Evolutionary conservation across 2,888 invertebrate species (phyloP), one percentile per base, ranked within the genome.

Genomic region (Ectropis crepuscularia): DNA sequence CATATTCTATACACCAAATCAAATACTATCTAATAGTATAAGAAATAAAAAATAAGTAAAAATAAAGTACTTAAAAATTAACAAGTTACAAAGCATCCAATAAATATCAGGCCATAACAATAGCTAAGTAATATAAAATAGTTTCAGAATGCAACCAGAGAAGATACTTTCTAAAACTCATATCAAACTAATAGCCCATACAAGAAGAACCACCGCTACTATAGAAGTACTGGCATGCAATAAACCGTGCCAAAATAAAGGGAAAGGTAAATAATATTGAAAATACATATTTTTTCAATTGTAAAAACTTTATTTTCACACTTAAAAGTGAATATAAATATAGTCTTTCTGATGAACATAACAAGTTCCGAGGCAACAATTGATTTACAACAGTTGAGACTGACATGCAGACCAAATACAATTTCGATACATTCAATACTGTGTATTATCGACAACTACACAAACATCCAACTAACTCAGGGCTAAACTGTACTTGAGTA

Each of bases 271-370:
- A 78, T 78, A 77, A 80, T 75, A 90, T 85, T 89, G 81, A 90
- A 89, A 89, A 89, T 87, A 87, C 88, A 83, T 82, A 83, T 79
- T 81, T 81, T 81, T 79, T 82, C 76, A 53, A 63, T 70, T 66
- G 83, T 82, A 87, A 81, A 82, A 85, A 79, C 83, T 89, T 89
- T 90, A 89, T 89, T 89, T 81, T 83, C 84, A 81, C 85, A 83
- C 77, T 80, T 71, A 75, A 79, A 74, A 76, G 75, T 83, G 78
- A 82, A 76, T 87, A 87, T 87, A 87, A 86, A 86, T 85, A 86
- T 85, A 86, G 80, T 78, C 78, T 80, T 83, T 82, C 82, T 80
- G 74, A 75, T 77, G 73, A 75, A 78, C 72, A 73, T 74, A 74
- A 78, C 71, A 76, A 75, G 68, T 74, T 73, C 67, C 63, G 59